phyloP scores from a whole-genome alignment of 2,797 vertebrate species.

The Echeneis naucrates region DNA sequence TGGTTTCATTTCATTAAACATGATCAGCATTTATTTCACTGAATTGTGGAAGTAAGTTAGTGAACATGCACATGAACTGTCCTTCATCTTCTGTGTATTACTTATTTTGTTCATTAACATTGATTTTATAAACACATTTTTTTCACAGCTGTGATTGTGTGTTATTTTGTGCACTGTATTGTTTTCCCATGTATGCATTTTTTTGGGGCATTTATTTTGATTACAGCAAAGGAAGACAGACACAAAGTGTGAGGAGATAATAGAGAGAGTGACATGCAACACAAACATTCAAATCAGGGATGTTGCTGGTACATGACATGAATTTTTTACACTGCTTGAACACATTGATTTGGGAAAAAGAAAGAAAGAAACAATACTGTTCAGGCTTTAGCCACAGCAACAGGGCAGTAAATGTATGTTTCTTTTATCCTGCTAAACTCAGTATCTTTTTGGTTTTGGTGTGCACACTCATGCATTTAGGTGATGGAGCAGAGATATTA shows the following conservation, averaged over 20 bases:
- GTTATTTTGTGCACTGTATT: not conserved
- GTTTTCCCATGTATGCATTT: no score
- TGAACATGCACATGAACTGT: not conserved
- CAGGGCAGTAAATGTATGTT: constrained; percentile 2
- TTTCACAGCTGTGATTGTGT: not conserved
- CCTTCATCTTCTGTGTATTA: not conserved
- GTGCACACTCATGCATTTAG: not conserved
- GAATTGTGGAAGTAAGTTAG: not conserved
- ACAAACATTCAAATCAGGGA: not conserved
- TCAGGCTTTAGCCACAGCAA: constrained; percentile 6
- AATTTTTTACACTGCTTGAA: not conserved
- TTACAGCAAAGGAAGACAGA: not conserved
- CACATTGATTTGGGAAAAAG: no score
- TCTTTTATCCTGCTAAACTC: not conserved
- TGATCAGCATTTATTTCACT: not conserved
- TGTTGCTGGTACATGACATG: not conserved
- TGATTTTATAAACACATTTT: not conserved
- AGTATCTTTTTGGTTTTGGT: not conserved
- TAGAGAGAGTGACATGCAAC: not conserved
- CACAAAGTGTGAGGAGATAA: not conserved
- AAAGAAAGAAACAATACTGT: no score
- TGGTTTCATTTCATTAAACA: not conserved
- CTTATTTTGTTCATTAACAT: not conserved
- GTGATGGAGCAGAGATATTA: not conserved
- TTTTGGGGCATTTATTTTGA: not conserved